Base-by-base conservation (phyloP, 2,888 invertebrate genomes). In the Conchocele bisecta region DNA sequence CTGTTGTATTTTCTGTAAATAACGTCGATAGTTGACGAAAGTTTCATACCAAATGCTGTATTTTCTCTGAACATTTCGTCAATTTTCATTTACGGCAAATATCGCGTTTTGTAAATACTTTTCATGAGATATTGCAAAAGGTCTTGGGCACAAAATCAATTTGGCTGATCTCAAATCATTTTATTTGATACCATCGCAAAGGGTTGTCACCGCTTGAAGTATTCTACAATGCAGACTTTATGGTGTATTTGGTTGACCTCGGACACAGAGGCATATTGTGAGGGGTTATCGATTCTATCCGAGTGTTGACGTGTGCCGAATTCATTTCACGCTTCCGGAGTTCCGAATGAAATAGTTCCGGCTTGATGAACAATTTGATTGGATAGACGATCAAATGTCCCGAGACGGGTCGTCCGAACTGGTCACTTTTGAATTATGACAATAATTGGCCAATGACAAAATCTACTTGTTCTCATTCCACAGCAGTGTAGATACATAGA, bases 311-410 rank as follows among this genome's bases (percentile, higher is more conserved):
- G 75, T 68, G 71, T 57, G 75, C 64, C n/a, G n/a, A 57, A 35
- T 65, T 71, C 68, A 75, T 75, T 75, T 71, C 68, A 71, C 75
- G 75, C 71, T 64, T 65, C 60, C 64, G 57, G 71, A 42, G 33
- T 44, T 68, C 65, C 65, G 68, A 75, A 75, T 75, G 75, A 75
- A 59, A 44, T 17, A 31, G 71, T 75, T 71, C 46, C 71, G 75
- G 60, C 56, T 37, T 56, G 64, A 56, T 71, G 65, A 64, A 65
- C 75, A 75, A 57, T 65, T 42, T 75, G 75, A 75, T 75, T 75
- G 71, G 67, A 39, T 64, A 59, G 57, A 31, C 35, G 67, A 60
- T 64, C 67, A 53, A 22, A 59, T 64, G 46, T 70, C 70, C 53
- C n/a, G 11, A 44, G n/a, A 20, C 22, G 26, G 22, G 44, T 26